Conservation (phyloP, 2,113 vertebrate species). For the Antechinus flavipes region DNA sequence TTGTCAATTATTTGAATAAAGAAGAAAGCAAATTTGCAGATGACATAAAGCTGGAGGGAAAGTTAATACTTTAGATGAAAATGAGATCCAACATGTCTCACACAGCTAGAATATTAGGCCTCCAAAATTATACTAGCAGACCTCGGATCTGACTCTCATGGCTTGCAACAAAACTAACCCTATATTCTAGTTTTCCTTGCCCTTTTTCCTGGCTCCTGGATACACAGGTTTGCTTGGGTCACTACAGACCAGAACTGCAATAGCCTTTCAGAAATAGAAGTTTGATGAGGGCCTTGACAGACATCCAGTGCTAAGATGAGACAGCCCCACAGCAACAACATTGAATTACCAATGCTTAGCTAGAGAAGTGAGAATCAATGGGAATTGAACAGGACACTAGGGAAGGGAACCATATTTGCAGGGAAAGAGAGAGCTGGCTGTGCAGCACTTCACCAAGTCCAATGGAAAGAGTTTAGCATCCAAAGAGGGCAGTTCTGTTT, state of each 20-base stretch:
- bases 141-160: neutral
- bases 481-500: neutral
- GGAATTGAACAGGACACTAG: neutral
- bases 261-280: too few species aligned
- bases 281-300: too few species aligned
- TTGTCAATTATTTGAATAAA: neutral
- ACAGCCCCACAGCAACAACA: neutral
- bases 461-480: neutral
- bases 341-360: neutral
- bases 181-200: neutral
- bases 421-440: neutral
- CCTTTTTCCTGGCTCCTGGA: neutral
- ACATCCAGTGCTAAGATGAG: too few species aligned
- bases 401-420: neutral
- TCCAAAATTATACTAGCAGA: neutral
- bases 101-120: neutral
- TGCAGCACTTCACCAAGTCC: neutral
- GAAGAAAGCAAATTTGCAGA: neutral
- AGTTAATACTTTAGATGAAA: neutral
- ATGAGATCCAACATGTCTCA: neutral
- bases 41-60: neutral
- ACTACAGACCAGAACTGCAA: neutral
- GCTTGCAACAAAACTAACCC: neutral
- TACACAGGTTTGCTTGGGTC: neutral
- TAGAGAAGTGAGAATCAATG: neutral